phyloP scores from a whole-genome alignment of 23 tunicate species.

The Clavelina lepadiformis region DNA sequence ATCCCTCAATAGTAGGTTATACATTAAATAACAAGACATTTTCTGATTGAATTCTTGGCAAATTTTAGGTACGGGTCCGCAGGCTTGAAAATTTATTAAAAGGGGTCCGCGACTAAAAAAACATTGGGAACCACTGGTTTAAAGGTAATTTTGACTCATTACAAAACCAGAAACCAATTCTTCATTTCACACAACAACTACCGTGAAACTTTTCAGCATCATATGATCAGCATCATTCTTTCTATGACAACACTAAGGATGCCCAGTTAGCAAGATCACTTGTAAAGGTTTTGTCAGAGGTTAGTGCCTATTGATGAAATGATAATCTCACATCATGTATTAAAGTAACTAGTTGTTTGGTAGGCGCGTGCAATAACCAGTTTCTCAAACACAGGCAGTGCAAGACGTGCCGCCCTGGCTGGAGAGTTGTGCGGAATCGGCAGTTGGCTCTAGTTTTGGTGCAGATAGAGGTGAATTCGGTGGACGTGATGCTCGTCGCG shows the following conservation, averaged over 20 bases:
- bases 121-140: no score
- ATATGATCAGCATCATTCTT: conserved; percentile 88
- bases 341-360: neutral
- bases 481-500: conserved; percentile 65
- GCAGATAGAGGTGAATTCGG: conserved; percentile 63
- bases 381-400: conserved; percentile 36
- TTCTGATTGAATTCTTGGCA: no score
- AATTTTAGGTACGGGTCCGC: no score
- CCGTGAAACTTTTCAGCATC: no score
- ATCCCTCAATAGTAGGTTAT: no score
- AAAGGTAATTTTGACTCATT: no score
- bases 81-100: no score
- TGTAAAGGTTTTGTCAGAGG: conserved; percentile 66
- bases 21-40: no score
- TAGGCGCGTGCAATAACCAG: no score
- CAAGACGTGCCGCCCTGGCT: conserved; percentile 90
- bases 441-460: conserved; percentile 68
- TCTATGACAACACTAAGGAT: conserved; percentile 68
- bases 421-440: conserved; percentile 68
- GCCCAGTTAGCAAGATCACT: conserved; percentile 60
- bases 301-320: conserved; percentile 1
- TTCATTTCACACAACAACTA: no score
- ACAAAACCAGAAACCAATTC: no score
- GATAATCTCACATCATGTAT: neutral
- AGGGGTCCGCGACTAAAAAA: no score